Base-by-base conservation (phyloP, 2,113 vertebrate genomes). In the Sapayoa aenigma region DNA sequence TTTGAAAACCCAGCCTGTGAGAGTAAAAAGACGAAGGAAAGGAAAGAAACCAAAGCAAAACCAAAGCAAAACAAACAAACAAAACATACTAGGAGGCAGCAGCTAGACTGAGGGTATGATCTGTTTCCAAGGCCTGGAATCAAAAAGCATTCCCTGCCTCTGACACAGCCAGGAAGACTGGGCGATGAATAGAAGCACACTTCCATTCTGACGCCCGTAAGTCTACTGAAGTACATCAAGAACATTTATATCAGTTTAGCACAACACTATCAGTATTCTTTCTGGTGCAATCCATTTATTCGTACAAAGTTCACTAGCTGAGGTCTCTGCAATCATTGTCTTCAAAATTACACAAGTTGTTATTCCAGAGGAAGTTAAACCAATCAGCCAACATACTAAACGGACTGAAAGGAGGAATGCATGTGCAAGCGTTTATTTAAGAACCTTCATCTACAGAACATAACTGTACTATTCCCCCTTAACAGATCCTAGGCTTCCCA, bases 181-280 rank as follows among this genome's bases (percentile, higher is more conserved):
- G 6, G 14, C 1, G 1, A 50, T 31, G 11, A 80, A 72, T 1
- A 56, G 12, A 65, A 76, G 24, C 12, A 13, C 24, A 81, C 28
- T 31, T 53, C 53, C 1, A 1, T 67, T 22, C 9, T 39, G 28
- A 59, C 23, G n/a, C 46, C 68, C 5, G 0, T 1, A 2, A 42
- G 33, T 60, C 41, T 90, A 9, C 49, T 52, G 13, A 41, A 79
- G 42, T n/a, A 74, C 17, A 41, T 19, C 52, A 69, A 18, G 37
- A 87, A 9, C 14, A 53, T 35, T 84, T 52, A 12, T 39, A 55
- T 35, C 7, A 33, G 6, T 42, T 85, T 73, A 93, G n/a, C 28
- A 67, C 25, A 63, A n/a, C 21, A 9, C 1, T 37, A 11, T 37
- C 25, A 41, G 6, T 46, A 91, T 77, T 74, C 7, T 30, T 84